Evolutionary conservation across 2,888 invertebrate species (phyloP), one percentile per base, ranked within the genome.

Genomic region (Margaritifera margaritifera): DNA sequence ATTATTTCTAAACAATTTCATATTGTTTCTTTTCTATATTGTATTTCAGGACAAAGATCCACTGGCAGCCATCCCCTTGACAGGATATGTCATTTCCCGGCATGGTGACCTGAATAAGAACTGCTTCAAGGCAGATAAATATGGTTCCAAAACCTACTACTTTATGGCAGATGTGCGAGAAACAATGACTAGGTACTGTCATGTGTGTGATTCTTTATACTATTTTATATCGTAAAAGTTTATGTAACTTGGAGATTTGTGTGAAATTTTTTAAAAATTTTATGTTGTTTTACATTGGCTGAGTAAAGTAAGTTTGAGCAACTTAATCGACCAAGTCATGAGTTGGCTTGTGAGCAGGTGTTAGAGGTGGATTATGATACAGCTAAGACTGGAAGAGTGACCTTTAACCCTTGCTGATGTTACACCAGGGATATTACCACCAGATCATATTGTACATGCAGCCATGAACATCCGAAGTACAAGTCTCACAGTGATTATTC

Each of bases 41-140:
- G 18, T 53, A 52, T 69, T 74, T 11, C 69, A 87, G 89, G 88
- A 86, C 22, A 74, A 71, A n/a, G 87, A 87, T 89, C 96, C 96
- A 68, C 94, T 96, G 58, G 97, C 97, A 74, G 96, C 96, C 22
- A 92, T 96, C 78, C 94, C 95, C 92, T 92, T 97, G 74, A 93
- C 94, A 58, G 95, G 95, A 88, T 96, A 96, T 89, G 93, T 93
- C 72, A 93, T 96, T 15, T 91, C 91, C 62, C 90, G 91, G 66
- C 92, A 93, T 56, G 92, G 93, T 60, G 94, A 90, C 60, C 74
- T 84, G 2, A 88, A 84, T 69, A 85, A 86, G 67, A 85, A 86
- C 52, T 85, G 83, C 75, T 90, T 91, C 77, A 89, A 88, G 71
- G 86, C 89, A 11, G 86, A 86, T 77, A 90, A 89, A 73, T 89